Evolutionary conservation across 1,140 invertebrate species (phyloP), one percentile per base, ranked within the genome.

Genomic region (Calephelis virginiensis): DNA sequence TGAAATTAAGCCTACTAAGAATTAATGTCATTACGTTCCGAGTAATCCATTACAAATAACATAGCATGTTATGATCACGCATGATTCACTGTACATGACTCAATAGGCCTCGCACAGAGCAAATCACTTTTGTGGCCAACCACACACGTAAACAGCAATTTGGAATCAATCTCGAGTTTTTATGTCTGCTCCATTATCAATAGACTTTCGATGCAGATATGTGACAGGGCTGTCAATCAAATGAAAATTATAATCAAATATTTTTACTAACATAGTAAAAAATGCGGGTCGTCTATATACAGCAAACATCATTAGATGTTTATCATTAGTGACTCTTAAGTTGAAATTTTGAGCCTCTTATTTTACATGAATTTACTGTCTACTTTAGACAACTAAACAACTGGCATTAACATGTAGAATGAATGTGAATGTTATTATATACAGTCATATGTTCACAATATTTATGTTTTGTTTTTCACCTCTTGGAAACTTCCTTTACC

Each of bases 131-230:
- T 77, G 82, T 76, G 82, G 78, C 71, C 67, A 80, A 80, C 82
- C 83, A 83, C 83, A 87, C 83, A 80, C 81, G 83, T 81, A 89
- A 85, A 86, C 78, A 85, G 75, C 79, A 83, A 86, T 86, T 85
- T 78, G 73, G 77, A 82, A 81, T 82, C 80, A 83, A 86, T 85
- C 75, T 73, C 74, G 77, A 70, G 67, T 85, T 87, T 86, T 84
- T 78, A 70, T 74, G 50, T 56, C 50, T 67, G 64, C 38, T 73
- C 65, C 68, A 75, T 70, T 81, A 79, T 80, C 76, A 81, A 73
- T 64, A 72, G 67, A 70, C 66, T 63, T 64, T 66, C 66, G 53
- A 66, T 68, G 53, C 49, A 61, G 56, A 69, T 61, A 62, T 70
- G 64, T 70, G 64, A 69, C 64, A 70, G 68, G 68, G 68, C 10